phyloP scores from a whole-genome alignment of 2,888 invertebrate species.

The Camptogramma bilineatum region DNA sequence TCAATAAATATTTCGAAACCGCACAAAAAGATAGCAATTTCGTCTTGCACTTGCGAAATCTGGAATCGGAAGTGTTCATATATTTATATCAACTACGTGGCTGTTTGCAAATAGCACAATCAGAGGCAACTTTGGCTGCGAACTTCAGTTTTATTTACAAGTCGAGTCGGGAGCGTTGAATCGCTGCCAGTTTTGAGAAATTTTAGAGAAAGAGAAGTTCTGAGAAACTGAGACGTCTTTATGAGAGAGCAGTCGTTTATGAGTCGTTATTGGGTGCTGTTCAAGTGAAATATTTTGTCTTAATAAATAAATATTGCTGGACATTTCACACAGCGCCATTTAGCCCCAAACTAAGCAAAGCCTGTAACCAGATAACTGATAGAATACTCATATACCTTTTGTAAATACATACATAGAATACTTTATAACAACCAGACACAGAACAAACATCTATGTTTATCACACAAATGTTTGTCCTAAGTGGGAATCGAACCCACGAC shows the following conservation, averaged over 20 bases:
- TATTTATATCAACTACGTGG: neutral
- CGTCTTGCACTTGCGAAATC: neutral
- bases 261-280: neutral
- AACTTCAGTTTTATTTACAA: constrained; percentile 44
- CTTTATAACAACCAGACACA: no score
- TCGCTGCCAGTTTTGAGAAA: constrained; percentile 32
- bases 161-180: constrained; percentile 40
- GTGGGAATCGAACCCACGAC: no score
- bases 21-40: neutral
- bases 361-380: no score
- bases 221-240: constrained; percentile 14
- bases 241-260: constrained; percentile 16
- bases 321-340: no score
- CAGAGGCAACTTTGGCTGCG: constrained; percentile 30
- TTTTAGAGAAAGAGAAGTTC: neutral
- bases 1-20: neutral
- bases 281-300: neutral
- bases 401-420: no score
- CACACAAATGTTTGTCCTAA: no score
- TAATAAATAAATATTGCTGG: no score
- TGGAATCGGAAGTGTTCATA: neutral
- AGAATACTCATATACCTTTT: no score
- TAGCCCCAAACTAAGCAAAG: no score
- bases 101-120: constrained; percentile 28
- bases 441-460: no score